These are phyloP conservation scores for Athalia circularis DNA, from an alignment of 2,888 invertebrate genomes.

Conservation along the genomic window DNA sequence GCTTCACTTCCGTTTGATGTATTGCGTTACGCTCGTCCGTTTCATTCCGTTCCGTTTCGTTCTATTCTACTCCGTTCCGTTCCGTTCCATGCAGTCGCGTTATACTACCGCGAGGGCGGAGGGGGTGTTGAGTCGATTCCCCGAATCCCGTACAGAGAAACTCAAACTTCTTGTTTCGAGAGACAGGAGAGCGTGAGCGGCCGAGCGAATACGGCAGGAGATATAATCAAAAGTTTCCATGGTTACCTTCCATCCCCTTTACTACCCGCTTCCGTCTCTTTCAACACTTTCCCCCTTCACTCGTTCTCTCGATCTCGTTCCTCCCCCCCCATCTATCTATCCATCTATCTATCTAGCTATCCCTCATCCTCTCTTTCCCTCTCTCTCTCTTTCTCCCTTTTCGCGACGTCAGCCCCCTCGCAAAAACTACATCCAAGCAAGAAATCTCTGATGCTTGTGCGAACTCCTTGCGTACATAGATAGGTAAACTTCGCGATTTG, in stretches of 20 bases:
- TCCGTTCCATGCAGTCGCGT: background rate
- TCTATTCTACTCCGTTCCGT: background rate
- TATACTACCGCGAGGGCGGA: background rate
- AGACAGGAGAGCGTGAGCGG: conserved; percentile 4
- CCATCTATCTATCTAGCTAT: background rate
- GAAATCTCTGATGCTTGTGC: too few relatives aligned
- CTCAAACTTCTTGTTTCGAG: conserved; percentile 33
- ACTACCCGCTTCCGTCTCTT: conserved; percentile 46
- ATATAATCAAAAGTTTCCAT: conserved; percentile 70
- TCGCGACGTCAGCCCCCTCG: background rate
- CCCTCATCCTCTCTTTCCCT: background rate
- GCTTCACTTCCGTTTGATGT: background rate
- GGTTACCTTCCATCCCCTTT: conserved; percentile 57
- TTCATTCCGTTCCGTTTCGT: background rate
- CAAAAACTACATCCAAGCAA: background rate
- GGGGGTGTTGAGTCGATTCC: conserved; percentile 19
- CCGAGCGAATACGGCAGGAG: conserved; percentile 52
- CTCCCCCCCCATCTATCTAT: background rate
- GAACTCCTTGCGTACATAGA: too few relatives aligned
- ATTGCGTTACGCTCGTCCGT: background rate
- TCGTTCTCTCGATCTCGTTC: background rate
- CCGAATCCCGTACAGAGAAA: conserved; percentile 20
- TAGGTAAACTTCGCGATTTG: too few relatives aligned
- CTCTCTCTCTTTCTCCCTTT: background rate
- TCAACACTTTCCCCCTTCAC: conserved; percentile 25